Percentiles rank a stretch among this genome's conserved stretches.
These are phyloP conservation scores for Rhodinocichla rosea DNA, from an alignment of 2,113 vertebrate species.

Conservation along the genomic window DNA sequence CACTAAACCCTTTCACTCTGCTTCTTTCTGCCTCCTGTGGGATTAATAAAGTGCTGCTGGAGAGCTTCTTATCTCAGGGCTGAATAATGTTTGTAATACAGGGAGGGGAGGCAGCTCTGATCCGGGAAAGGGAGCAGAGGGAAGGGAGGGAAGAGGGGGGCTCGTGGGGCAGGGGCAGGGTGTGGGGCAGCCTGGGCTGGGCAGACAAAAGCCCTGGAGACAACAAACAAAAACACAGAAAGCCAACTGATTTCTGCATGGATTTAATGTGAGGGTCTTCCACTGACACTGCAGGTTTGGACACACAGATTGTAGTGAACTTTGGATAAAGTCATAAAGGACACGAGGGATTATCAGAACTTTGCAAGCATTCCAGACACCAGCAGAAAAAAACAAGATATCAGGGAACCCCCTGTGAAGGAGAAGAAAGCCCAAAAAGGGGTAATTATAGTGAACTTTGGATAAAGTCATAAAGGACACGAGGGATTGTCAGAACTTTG, in stretches of 20 bases:
- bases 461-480: too few species aligned
- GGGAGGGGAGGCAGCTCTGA: conserved; percentile 27
- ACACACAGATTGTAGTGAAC: not conserved
- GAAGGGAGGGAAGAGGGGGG: not conserved
- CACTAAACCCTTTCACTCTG: not conserved
- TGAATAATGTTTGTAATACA: conserved; percentile 3
- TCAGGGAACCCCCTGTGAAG: not conserved
- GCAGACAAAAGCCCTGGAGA: not conserved
- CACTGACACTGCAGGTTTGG: not conserved
- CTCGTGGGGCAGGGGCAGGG: not conserved
- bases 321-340: not conserved
- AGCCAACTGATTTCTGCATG: not conserved
- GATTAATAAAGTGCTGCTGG: conserved; percentile 54
- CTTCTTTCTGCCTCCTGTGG: conserved; percentile 24
- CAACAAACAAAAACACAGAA: not conserved
- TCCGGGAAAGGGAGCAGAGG: not conserved
- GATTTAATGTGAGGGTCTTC: not conserved
- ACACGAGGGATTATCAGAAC: not conserved
- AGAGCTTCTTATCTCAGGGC: conserved; percentile 40
- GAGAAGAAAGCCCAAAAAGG: not conserved
- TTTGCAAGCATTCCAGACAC: not conserved
- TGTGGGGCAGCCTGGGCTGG: not conserved
- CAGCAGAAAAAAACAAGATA: not conserved
- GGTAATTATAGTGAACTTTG: too few species aligned
- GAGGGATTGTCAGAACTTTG: too few species aligned